Conservation (phyloP, 1,140 invertebrate genomes). For the Leptopilina boulardi region DNA sequence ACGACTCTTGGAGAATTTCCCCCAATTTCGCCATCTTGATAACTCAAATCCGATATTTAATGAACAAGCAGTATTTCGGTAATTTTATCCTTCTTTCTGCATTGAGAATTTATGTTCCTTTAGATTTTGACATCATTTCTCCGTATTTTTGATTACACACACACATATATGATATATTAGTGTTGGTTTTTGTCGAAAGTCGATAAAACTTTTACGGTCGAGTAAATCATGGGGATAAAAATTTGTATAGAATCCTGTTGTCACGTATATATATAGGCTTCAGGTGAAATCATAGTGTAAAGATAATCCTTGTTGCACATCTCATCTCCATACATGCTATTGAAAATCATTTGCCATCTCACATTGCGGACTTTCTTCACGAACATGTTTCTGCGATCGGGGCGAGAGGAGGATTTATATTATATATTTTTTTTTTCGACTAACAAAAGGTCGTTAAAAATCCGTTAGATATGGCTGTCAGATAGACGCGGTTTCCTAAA, state of each 20-base stretch:
- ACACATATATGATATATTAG: too few relatives aligned
- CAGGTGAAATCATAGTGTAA: conserved; percentile 22
- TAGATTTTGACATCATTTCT: too few relatives aligned
- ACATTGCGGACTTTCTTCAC: conserved; percentile 29
- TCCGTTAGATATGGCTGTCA: conserved; percentile 73
- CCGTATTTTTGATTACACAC: too few relatives aligned
- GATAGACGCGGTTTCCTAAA: conserved; percentile 64
- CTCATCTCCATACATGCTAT: conserved; percentile 2
- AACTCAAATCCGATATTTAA: conserved; percentile 61
- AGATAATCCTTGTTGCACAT: conserved; percentile 11
- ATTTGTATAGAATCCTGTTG: conserved; percentile 1
- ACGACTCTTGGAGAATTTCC: conserved; percentile 61
- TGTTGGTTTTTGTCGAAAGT: not conserved
- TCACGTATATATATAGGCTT: not conserved
- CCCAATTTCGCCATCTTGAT: conserved; percentile 59
- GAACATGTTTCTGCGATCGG: conserved; percentile 16
- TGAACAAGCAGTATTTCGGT: conserved; percentile 37
- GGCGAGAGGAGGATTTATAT: conserved; percentile 47
- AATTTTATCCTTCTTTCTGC: too few relatives aligned
- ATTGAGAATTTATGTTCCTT: too few relatives aligned
- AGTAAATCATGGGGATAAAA: not conserved
- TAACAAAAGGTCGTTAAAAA: conserved; percentile 75
- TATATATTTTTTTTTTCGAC: conserved; percentile 55
- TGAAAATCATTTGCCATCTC: conserved; percentile 24
- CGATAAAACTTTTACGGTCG: not conserved